These are phyloP conservation scores for Chiloscyllium plagiosum DNA, from an alignment of 2,113 vertebrate species.

Conservation along the genomic window DNA sequence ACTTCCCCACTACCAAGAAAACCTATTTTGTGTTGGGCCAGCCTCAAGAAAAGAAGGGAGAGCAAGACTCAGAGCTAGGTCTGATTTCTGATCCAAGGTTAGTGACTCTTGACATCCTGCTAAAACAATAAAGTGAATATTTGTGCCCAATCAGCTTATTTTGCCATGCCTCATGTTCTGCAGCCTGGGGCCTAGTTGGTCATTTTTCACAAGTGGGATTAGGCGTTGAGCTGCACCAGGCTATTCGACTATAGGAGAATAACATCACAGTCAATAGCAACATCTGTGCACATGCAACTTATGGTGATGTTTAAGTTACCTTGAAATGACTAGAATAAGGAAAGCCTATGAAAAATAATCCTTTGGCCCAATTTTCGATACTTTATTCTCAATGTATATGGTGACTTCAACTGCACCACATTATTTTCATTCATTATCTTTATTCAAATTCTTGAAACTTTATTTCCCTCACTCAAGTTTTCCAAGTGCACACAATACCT, in stretches of 20 bases:
- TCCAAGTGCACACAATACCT: neutral
- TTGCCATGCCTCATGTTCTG: neutral
- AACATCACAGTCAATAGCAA: neutral
- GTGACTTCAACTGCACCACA: neutral
- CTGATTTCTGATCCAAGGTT: conserved; percentile 52
- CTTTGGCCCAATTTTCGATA: neutral
- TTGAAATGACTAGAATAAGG: neutral
- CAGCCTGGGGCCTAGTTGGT: neutral
- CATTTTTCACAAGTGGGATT: neutral
- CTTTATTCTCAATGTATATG: neutral
- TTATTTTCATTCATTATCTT: neutral
- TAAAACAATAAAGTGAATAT: neutral
- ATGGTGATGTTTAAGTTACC: neutral
- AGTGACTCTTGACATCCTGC: neutral
- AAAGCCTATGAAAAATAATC: neutral
- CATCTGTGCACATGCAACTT: neutral
- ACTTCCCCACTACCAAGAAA: conserved; percentile 53
- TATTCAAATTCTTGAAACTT: neutral
- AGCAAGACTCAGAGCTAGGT: conserved; percentile 44
- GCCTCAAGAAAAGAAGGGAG: conserved; percentile 43
- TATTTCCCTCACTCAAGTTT: neutral
- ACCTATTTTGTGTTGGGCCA: conserved; percentile 55
- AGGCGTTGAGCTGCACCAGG: neutral
- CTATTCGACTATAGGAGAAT: neutral
- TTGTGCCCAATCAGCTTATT: neutral